These are phyloP conservation scores for Julus scandinavius DNA, from an alignment of 2,888 invertebrate genomes.

Conservation along the genomic window DNA sequence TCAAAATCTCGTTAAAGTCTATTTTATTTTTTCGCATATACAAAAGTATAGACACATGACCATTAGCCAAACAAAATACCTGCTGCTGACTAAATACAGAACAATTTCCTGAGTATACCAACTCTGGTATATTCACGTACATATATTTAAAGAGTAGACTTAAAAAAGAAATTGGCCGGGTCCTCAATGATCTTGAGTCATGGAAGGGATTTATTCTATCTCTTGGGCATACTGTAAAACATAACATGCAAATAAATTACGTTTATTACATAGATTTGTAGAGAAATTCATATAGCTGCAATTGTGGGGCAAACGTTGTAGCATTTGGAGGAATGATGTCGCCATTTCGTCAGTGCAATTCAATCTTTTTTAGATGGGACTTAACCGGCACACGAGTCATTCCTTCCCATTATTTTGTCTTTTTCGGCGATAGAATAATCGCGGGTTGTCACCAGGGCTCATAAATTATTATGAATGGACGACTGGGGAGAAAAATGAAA, in stretches of 20 bases:
- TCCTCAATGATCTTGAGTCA: too few species aligned
- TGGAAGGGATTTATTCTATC: too few species aligned
- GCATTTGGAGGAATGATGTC: neutral
- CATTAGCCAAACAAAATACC: too few species aligned
- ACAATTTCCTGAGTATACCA: too few species aligned
- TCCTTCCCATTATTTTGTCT: conserved; percentile 46
- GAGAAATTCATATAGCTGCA: neutral
- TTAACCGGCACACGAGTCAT: conserved; percentile 11
- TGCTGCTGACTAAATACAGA: too few species aligned
- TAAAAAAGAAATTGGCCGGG: too few species aligned
- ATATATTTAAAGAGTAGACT: too few species aligned
- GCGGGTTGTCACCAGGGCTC: conserved; percentile 30
- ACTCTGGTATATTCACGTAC: too few species aligned
- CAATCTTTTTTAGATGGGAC: conserved; percentile 39
- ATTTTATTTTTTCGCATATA: neutral
- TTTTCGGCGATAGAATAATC: conserved; percentile 43
- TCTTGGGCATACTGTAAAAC: too few species aligned
- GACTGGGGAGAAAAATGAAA: conserved; percentile 43
- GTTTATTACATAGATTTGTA: neutral
- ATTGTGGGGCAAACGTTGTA: neutral
- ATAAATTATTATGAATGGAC: conserved; percentile 43
- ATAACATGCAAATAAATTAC: too few species aligned
- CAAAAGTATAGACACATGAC: neutral
- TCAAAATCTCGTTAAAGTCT: neutral
- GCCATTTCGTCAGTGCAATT: conserved; percentile 36